A percentile compares a stretch with the other conserved stretches of the same genome.
These are phyloP conservation scores for Scrobipalpa costella DNA, from an alignment of 2,888 invertebrate species.

Conservation along the genomic window DNA sequence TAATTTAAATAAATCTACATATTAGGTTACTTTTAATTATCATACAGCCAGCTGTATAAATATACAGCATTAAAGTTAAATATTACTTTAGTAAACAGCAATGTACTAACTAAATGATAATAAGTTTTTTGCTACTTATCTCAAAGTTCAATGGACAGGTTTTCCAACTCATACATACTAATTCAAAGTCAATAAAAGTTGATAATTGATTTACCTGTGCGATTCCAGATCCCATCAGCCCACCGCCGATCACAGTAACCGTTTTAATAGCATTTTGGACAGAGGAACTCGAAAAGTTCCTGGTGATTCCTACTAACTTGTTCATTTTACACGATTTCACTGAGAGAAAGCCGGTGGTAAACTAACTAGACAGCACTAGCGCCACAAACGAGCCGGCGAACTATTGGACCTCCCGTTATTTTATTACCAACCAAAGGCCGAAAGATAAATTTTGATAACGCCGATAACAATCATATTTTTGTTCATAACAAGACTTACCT, in stretches of 20 bases:
- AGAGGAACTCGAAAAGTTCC: conserved; percentile 66
- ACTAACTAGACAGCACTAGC: conserved; percentile 26
- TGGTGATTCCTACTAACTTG: conserved; percentile 59
- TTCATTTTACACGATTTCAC: conserved; percentile 47
- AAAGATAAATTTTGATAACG: conserved; percentile 3
- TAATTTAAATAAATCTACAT: background rate
- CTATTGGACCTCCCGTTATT: conserved; percentile 10
- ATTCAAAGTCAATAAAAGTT: conserved; percentile 1
- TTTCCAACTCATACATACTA: conserved; percentile 1
- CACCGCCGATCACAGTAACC: conserved; percentile 92
- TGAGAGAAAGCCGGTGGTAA: conserved; percentile 28
- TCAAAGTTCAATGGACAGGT: conserved; percentile 11
- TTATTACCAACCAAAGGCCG: background rate
- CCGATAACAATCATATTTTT: conserved; percentile 2
- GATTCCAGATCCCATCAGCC: conserved; percentile 94
- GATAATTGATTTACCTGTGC: conserved; percentile 85
- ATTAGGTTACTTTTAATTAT: background rate
- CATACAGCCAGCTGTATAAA: background rate
- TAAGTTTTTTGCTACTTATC: background rate
- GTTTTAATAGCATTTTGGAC: conserved; percentile 84
- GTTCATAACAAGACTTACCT: conserved; percentile 27
- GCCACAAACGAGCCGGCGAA: background rate
- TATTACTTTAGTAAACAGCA: background rate
- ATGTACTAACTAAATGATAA: conserved; percentile 5
- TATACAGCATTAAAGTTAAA: background rate